Evolutionary conservation across 2,797 vertebrate genomes (phyloP), one percentile per base, ranked within the genome.

Genomic region (Halcyon chelicuti): DNA sequence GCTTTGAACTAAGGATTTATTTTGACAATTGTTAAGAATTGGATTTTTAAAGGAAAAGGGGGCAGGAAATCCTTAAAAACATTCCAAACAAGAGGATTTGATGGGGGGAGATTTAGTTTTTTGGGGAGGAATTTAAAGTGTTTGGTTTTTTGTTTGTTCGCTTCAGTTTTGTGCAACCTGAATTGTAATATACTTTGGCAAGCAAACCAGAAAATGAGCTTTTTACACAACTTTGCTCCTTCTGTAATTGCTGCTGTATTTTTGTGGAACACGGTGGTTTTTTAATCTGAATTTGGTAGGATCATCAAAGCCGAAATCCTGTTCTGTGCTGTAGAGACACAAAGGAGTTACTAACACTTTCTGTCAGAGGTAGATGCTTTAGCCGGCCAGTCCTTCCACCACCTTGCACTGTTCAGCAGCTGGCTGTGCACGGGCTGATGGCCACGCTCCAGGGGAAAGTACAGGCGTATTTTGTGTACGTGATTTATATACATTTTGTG

Each of bases 211-310:
- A 89, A 94, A 95, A 93, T 35, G 54, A 88, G 82, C 42, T 93
- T 96, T 95, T 96, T 55, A 49, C 82, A 61, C 86, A 78, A 94
- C 84, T 95, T 91, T 61, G 12, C 65, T 86, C 58, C 47, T 66
- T 82, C 79, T 84, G 55, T 95, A 80, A 90, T 96, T 97, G 51
- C 93, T 87, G 71, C 85, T 82, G 46, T 25, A n/a, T 95, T 97
- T 95, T 82, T 96, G 26, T 85, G 93, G 81, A 93, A 89, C 76
- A 91, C 17, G 6, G 29, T 25, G 52, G 1, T 37, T 92, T 96
- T 95, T 96, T 68, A 63, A 63, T 95, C 76, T 28, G 31, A 93
- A 84, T 81, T 92, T 65, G 66, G 74, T 74, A 60, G 57, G 66
- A 82, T 68, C 68, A 35, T 86, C 90, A 79, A 85, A 78, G 83